Evolutionary conservation across 2,113 vertebrate genomes (phyloP).

Genomic region (Bos indicus): DNA sequence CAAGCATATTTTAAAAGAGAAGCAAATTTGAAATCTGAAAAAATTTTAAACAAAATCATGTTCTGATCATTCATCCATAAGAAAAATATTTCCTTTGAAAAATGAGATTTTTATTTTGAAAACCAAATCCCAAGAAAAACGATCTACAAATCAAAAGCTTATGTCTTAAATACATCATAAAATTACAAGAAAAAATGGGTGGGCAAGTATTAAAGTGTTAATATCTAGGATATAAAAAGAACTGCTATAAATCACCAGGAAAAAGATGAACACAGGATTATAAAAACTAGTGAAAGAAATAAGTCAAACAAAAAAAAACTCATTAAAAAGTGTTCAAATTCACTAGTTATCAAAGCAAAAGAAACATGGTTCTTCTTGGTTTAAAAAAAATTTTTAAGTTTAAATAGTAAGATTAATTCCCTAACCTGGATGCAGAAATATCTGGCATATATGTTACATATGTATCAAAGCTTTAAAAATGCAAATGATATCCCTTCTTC

Average conservation of each 20-base stretch:
- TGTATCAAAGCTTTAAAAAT: neutral
- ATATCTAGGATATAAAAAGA: neutral
- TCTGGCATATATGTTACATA: neutral
- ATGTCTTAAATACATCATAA: neutral
- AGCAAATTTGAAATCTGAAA: neutral
- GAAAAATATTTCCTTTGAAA: neutral
- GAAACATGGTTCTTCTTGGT: neutral
- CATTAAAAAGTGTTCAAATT: neutral
- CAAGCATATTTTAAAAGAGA: neutral
- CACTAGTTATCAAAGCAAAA: neutral
- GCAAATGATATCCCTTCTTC: neutral
- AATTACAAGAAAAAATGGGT: neutral
- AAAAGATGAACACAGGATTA: neutral
- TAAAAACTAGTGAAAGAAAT: constrained; percentile 9
- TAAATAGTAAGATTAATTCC: neutral
- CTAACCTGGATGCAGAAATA: neutral
- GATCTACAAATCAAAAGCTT: constrained; percentile 13
- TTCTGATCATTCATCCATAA: neutral
- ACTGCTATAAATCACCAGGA: neutral
- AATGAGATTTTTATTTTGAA: constrained; percentile 37
- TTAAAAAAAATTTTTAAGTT: neutral
- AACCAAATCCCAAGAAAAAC: constrained; percentile 10
- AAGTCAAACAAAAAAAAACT: neutral
- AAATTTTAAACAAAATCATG: neutral
- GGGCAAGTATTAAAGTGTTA: neutral